Evolutionary conservation across 2,797 vertebrate genomes (phyloP), one percentile per base, ranked within the genome.

Genomic region (Salmo trutta): DNA sequence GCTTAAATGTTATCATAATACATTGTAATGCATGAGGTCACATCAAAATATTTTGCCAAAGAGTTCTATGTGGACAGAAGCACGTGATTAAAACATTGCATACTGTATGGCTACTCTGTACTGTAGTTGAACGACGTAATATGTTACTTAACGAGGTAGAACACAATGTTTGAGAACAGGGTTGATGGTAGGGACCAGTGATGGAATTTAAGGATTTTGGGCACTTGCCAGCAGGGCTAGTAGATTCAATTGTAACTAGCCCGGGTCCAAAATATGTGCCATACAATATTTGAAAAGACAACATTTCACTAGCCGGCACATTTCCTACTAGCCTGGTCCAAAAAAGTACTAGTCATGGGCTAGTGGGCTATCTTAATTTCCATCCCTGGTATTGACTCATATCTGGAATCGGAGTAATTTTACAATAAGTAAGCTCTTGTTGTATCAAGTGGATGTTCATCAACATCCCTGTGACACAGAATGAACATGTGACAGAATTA

Each of bases 371-470:
- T 31, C 27, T 6, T 33, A 31, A 17, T 31, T 68, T 31, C 4
- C 27, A 31, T 17, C 16, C 16, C 33, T 62, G 66, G 76, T 41
- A 56, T 68, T 67, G 73, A 59, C 21, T 5, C 53, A 36, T 62
- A 62, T 54, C 29, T 19, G 54, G 66, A 70, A 73, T 79, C 52
- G 0, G 31, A 77, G 75, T 59, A 68, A 56, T 77, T 77, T 51
- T 78, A 14, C 71, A 41, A 36, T 75, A 41, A 7, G 72, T 75
- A 66, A 81, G 54, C 56, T 65, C 15, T 59, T 47, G 41, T 12
- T 47, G 10, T 14, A 14, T 14, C 33, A 16, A 68, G 66, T 31
- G 66, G 1, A 17, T 68, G 14, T 31, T 16, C 66, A 29, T 17
- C 31, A 68, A 31, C 29, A 29, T 31, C 15, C 31, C 31, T 68